Percentiles rank a stretch among this genome's conserved stretches.
Conservation (phyloP, 2,888 invertebrate species). For the Aspidiotus rigidus region DNA sequence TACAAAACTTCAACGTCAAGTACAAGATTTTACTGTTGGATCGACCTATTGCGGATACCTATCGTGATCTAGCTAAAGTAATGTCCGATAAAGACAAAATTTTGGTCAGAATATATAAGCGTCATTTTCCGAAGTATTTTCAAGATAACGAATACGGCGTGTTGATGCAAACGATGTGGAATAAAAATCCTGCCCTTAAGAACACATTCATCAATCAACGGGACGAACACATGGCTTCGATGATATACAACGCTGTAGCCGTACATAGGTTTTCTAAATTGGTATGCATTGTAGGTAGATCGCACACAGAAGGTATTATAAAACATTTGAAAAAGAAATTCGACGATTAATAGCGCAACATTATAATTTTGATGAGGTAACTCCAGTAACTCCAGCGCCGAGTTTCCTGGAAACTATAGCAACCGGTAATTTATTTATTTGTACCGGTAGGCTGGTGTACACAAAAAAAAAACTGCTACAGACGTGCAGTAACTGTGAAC, state of each 20-base stretch:
- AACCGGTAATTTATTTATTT: neutral
- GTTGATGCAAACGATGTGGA: conserved; percentile 8
- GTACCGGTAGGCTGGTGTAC: too few species aligned
- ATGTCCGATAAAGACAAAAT: conserved; percentile 7
- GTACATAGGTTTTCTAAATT: conserved; percentile 1
- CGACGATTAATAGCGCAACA: too few species aligned
- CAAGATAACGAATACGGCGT: neutral
- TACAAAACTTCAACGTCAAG: conserved; percentile 6
- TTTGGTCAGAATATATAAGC: conserved; percentile 13
- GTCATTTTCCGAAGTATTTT: conserved; percentile 11
- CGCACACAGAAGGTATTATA: neutral
- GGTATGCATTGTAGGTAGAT: conserved; percentile 18
- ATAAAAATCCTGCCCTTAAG: neutral
- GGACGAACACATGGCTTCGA: conserved; percentile 23
- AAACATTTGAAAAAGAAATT: neutral
- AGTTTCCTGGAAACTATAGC: neutral
- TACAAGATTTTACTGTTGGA: conserved; percentile 22
- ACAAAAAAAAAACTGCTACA: too few species aligned
- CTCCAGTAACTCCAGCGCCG: too few species aligned
- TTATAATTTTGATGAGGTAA: too few species aligned
- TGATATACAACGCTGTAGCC: conserved; percentile 9
- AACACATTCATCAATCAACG: conserved; percentile 9
- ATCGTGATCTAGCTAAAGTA: conserved; percentile 1
- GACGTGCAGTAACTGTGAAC: neutral
- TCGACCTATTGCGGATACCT: conserved; percentile 16